Evolutionary conservation across 2,888 invertebrate genomes (phyloP).

Genomic region (Epinotia nisella): DNA sequence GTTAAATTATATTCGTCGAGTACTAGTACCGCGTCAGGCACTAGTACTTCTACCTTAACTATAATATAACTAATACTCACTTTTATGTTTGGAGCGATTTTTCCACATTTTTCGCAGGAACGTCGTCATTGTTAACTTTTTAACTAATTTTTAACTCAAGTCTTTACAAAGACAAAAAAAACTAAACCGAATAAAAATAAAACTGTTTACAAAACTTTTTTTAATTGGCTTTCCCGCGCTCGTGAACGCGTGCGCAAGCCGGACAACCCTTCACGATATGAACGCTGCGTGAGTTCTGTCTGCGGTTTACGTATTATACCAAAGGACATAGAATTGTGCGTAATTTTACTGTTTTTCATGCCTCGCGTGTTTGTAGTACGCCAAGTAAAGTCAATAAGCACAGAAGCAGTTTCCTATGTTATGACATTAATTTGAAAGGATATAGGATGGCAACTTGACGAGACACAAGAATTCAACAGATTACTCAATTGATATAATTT

Average conservation of each 20-base stretch:
- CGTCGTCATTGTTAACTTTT: constrained; percentile 76
- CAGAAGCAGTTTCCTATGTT: too few species aligned
- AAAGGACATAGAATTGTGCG: constrained; percentile 24
- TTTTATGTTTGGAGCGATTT: constrained; percentile 87
- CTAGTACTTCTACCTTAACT: too few species aligned
- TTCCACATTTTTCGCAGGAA: constrained; percentile 87
- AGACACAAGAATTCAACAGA: too few species aligned
- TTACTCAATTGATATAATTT: too few species aligned
- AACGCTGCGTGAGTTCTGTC: constrained; percentile 49
- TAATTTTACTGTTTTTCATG: constrained; percentile 27
- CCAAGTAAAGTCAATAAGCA: not conserved
- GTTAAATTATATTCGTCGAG: too few species aligned
- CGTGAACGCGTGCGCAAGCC: constrained; percentile 55
- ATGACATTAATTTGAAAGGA: too few species aligned
- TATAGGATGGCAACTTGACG: too few species aligned
- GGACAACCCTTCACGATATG: constrained; percentile 62
- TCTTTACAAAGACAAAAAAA: constrained; percentile 6
- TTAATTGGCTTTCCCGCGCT: constrained; percentile 67
- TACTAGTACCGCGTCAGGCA: too few species aligned
- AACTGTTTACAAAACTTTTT: constrained; percentile 39
- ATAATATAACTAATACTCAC: too few species aligned
- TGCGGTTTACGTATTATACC: constrained; percentile 39
- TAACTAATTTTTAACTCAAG: not conserved
- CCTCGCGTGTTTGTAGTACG: not conserved
- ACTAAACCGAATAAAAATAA: too few species aligned